Evolutionary conservation across 2,797 vertebrate species (phyloP), one percentile per base, ranked within the genome.

Genomic region (Sebastes variabilis): DNA sequence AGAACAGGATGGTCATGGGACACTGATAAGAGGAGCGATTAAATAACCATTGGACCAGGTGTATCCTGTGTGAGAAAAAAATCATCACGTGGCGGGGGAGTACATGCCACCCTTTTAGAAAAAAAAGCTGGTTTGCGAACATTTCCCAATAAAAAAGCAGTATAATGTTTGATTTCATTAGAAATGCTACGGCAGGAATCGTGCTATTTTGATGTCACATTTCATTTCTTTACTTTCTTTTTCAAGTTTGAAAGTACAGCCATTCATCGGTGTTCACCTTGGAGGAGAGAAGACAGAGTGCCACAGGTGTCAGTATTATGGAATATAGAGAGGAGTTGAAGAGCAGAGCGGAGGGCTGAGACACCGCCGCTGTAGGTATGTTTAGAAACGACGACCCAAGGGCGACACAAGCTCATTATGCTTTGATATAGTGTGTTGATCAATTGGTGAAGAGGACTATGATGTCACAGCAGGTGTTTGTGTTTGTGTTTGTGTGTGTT

Each of bases 401-500:
- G 81, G 62, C 46, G 30, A 30, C 30, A 52, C 20, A 55, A 58
- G 16, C 76, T 20, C 69, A 27, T 74, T 64, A 64, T 5, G 24
- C 75, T 86, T 83, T 80, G 75, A 85, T 83, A 75, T 61, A 73
- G 20, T 67, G 66, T 49, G 61, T 25, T 78, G 65, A 91, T 91
- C 65, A 83, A 55, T 69, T 55, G 81, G 16, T 76, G 72, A 71
- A 66, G 49, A 80, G 70, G 42, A 27, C 55, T 86, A 72, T 87
- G 80, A 88, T 77, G 87, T 75, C 7, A 9, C 59, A 20, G 1
- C 16, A 36, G 16, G 75, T 68, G 5, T 69, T 25, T 75, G 29
- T 61, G 30, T 61, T 16, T 49, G 20, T 34, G 20, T 36, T 2
- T 30, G 25, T 27, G 61, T 73, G 62, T 66, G 20, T n/a, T 22